Evolutionary conservation across 2,888 invertebrate species (phyloP), one percentile per base, ranked within the genome.

Genomic region (Dicroscelio sp.): DNA sequence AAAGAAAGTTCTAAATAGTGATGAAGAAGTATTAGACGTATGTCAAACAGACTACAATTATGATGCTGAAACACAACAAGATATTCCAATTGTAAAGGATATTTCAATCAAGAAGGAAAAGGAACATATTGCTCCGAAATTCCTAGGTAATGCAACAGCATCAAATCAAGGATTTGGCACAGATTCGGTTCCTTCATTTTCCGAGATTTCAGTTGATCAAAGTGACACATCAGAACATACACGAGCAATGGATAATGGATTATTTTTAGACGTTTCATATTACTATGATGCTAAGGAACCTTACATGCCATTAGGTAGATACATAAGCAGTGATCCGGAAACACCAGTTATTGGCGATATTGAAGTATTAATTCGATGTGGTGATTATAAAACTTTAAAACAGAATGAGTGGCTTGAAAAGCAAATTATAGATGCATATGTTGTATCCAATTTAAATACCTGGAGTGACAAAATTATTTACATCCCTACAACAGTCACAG

Each of bases 201-300:
- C 20, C 17, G 20, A 20, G 2, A 17, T 20, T 48, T 69, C 69
- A 27, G 48, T 83, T 1, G 1, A 43, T n/a, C 83, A 83, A 73
- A 83, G 83, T 17, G 71, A 83, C 23, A 83, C 43, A 23, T 71
- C 71, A 30, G 43, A 10, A 43, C 82, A 82, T 25, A 35, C 69
- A 0, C 58, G 25, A 12, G 82, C 82, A 27, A 14, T 83, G 38
- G 1, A 2, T 1, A 83, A 83, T 31, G 84, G 63, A n/a, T 65
- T 84, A 75, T 84, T 84, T 30, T 5, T 63, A 0, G 84, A 84
- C 31, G 1, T 8, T 1, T 63, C 63, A 14, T 84, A 84, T 52
- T 84, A 84, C 20, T 31, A 38, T 10, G 4, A 20, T 10, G 3
- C 25, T 27, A 33, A 27, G 8, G 43, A 27, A 8, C 3, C 20